Percentiles rank a stretch among this genome's conserved stretches.
Conservation (phyloP, 2,797 vertebrate genomes). For the Nyctibius grandis region DNA sequence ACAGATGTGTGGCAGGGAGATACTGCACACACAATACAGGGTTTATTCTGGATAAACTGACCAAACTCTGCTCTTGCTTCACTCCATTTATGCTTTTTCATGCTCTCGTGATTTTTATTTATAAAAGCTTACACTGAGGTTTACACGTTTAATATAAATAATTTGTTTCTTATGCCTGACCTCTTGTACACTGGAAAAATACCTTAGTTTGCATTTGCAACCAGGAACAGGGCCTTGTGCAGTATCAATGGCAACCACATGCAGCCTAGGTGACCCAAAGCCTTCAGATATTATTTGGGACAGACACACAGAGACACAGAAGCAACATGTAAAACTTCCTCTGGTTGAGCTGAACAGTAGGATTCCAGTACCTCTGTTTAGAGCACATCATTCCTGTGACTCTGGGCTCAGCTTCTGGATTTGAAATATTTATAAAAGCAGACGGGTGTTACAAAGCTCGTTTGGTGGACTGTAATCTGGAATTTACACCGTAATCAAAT, state of each 20-base stretch:
- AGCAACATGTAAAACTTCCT: neutral
- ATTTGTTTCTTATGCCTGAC: neutral
- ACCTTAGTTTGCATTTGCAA: neutral
- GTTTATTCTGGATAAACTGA: neutral
- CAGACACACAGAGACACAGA: neutral
- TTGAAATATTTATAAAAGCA: conserved; percentile 19
- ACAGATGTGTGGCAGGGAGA: neutral
- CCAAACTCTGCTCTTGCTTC: neutral
- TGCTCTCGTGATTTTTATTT: neutral
- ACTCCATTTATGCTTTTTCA: neutral
- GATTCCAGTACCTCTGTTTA: neutral
- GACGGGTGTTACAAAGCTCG: neutral
- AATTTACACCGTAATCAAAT: conserved; percentile 2
- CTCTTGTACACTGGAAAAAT: neutral
- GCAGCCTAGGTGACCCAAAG: neutral
- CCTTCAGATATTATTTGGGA: neutral
- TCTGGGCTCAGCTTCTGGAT: neutral
- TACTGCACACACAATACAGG: neutral
- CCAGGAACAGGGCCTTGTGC: rapidly evolving
- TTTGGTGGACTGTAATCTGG: neutral
- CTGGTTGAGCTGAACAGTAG: neutral
- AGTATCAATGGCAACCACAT: neutral
- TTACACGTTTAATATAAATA: neutral
- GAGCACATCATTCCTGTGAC: neutral
- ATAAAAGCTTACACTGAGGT: neutral